Conservation (phyloP, 2,888 invertebrate genomes). For the Hyles lineata region DNA sequence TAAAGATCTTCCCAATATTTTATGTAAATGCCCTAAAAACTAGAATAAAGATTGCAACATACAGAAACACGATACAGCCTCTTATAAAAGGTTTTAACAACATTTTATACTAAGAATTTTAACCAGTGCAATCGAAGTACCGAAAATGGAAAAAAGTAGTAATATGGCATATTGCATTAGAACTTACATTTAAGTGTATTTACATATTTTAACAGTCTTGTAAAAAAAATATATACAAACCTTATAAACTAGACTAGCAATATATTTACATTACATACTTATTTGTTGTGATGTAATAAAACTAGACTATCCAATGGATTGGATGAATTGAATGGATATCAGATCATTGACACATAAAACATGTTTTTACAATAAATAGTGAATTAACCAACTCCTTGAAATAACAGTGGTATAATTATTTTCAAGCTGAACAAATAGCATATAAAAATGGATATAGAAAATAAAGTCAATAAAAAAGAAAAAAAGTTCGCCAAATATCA, state of each 20-base stretch:
- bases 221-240: conserved; percentile 14
- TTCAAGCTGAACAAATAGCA: conserved; percentile 17
- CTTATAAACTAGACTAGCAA: neutral
- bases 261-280: neutral
- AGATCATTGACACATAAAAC: no score
- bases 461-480: conserved; percentile 47
- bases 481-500: conserved; percentile 56
- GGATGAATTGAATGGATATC: no score
- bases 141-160: neutral
- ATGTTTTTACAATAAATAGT: no score
- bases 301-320: no score
- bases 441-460: conserved; percentile 38
- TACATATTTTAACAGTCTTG: conserved; percentile 21
- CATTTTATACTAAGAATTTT: neutral
- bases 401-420: neutral
- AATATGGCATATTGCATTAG: neutral
- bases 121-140: neutral
- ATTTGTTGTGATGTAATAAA: neutral
- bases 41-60: neutral
- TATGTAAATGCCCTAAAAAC: no score
- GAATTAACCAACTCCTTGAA: no score
- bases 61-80: neutral
- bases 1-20: no score
- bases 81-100: neutral
- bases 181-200: neutral